phyloP scores from a whole-genome alignment of 2,888 invertebrate species.

The Nysson spinosus region DNA sequence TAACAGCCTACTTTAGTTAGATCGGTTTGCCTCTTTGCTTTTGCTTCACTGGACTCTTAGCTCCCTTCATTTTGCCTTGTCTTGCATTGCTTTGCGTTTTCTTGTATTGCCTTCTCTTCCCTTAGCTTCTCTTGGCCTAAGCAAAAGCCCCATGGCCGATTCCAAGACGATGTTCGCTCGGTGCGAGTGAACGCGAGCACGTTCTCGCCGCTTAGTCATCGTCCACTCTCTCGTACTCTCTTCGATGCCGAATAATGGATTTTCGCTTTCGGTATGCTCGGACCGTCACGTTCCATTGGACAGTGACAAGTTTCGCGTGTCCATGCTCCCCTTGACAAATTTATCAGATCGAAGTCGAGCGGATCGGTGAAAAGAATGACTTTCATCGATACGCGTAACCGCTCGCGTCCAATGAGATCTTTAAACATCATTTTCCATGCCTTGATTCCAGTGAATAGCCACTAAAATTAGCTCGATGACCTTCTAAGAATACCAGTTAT shows the following conservation, averaged over 20 bases:
- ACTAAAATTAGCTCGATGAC: constrained; percentile 9
- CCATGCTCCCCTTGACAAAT: constrained; percentile 1
- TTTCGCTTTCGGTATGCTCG: constrained; percentile 52
- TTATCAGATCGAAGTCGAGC: background rate
- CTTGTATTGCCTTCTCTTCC: constrained; percentile 10
- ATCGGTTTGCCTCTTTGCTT: constrained; percentile 54
- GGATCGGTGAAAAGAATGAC: background rate
- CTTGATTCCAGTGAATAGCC: too few relatives aligned
- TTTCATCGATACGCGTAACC: too few relatives aligned
- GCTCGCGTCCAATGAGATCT: too few relatives aligned
- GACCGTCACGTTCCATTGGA: constrained; percentile 26
- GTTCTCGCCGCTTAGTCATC: constrained; percentile 64
- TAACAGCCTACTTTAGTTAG: constrained; percentile 72
- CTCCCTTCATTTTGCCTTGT: constrained; percentile 40
- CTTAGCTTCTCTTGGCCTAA: background rate
- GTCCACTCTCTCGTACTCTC: constrained; percentile 35
- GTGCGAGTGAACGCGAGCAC: too few relatives aligned
- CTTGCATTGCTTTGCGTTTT: constrained; percentile 14
- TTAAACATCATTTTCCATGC: too few relatives aligned
- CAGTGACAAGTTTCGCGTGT: constrained; percentile 17
- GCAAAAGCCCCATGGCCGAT: too few relatives aligned
- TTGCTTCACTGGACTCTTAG: constrained; percentile 13
- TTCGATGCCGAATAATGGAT: constrained; percentile 47
- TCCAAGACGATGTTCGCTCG: too few relatives aligned
- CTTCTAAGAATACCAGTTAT: constrained; percentile 13